phyloP scores from a whole-genome alignment of 2,888 invertebrate genomes.

The Pyrrhia umbra region DNA sequence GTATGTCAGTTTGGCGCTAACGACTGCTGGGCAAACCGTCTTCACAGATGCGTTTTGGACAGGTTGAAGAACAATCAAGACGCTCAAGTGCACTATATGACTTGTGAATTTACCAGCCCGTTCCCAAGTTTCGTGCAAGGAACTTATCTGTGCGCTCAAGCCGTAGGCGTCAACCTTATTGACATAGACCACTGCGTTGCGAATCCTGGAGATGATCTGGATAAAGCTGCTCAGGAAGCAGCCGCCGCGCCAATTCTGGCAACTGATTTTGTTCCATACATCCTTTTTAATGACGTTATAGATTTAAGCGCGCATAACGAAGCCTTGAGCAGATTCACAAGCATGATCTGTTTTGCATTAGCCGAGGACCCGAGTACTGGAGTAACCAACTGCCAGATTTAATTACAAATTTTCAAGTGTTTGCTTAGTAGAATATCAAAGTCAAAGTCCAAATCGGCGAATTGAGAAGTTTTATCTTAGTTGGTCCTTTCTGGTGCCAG shows the following conservation, averaged over 20 bases:
- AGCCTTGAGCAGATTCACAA: conserved; percentile 67
- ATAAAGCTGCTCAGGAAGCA: conserved; percentile 70
- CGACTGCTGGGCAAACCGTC: conserved; percentile 85
- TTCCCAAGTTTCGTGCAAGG: conserved; percentile 68
- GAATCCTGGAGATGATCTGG: conserved; percentile 73
- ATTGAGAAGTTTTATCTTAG: conserved; percentile 76
- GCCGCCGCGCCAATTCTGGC: conserved; percentile 68
- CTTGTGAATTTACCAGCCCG: conserved; percentile 78
- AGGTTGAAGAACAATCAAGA: conserved; percentile 73
- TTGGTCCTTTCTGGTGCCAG: conserved; percentile 67
- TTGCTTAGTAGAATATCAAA: conserved; percentile 26
- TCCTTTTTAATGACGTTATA: conserved; percentile 76
- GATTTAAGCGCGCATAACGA: conserved; percentile 63
- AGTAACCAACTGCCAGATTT: conserved; percentile 70
- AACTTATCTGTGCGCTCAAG: conserved; percentile 76
- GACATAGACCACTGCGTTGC: conserved; percentile 77
- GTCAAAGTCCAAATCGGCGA: conserved; percentile 60
- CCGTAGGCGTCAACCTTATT: conserved; percentile 72
- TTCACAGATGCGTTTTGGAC: conserved; percentile 81
- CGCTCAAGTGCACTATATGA: conserved; percentile 79
- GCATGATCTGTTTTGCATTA: conserved; percentile 78
- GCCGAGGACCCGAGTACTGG: conserved; percentile 74
- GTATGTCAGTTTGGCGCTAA: conserved; percentile 75
- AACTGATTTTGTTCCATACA: conserved; percentile 78
- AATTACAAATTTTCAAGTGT: conserved; percentile 20